phyloP scores from a whole-genome alignment of 2,113 vertebrate genomes.

The Clupea harengus region DNA sequence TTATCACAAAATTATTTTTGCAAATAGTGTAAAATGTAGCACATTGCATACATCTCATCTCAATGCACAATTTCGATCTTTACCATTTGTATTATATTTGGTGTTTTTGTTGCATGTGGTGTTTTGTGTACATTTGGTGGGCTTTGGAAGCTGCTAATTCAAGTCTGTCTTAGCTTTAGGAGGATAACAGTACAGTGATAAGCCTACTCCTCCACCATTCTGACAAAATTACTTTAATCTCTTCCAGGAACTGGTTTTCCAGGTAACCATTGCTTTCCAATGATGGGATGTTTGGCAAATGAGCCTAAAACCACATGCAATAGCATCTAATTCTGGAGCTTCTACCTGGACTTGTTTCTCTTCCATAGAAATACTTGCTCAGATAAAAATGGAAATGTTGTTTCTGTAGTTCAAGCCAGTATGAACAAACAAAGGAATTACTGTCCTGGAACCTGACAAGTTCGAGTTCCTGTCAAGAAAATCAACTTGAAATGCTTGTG shows the following conservation, averaged over 20 bases:
- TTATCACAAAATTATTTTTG: too few relatives aligned
- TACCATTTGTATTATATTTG: not conserved
- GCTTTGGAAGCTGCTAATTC: not conserved
- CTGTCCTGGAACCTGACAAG: not conserved
- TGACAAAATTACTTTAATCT: not conserved
- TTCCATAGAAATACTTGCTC: not conserved
- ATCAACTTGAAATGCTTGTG: not conserved
- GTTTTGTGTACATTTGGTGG: not conserved
- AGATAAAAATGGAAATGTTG: not conserved
- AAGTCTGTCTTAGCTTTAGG: not conserved
- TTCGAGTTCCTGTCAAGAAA: not conserved
- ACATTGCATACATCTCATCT: not conserved
- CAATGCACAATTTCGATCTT: not conserved
- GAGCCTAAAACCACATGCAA: not conserved
- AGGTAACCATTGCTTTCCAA: not conserved
- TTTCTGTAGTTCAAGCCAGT: too few relatives aligned
- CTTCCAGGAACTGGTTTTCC: not conserved
- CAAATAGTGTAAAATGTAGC: too few relatives aligned
- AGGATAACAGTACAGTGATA: not conserved
- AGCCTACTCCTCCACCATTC: not conserved
- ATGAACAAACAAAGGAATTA: not conserved
- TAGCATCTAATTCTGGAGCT: not conserved
- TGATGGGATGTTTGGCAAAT: not conserved
- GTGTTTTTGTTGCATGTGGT: not conserved
- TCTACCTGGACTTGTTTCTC: not conserved